phyloP scores from a whole-genome alignment of 2,113 vertebrate species.

The Entomyzon cyanotis region DNA sequence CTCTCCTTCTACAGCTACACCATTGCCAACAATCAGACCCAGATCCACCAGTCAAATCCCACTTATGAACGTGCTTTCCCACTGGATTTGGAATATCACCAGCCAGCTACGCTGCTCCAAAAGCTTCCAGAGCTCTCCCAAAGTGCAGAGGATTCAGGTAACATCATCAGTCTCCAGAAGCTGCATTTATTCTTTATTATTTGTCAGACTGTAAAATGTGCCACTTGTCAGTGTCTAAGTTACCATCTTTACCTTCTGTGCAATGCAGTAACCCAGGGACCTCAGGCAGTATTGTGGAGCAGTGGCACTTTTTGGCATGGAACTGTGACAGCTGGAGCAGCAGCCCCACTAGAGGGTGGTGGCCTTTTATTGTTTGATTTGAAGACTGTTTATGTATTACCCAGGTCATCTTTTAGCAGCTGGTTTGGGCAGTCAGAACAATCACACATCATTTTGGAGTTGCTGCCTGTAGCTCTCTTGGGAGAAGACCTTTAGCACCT shows the following conservation, averaged over 20 bases:
- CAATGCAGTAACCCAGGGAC: background rate
- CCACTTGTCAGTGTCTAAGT: background rate
- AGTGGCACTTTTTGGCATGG: background rate
- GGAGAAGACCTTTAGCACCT: background rate
- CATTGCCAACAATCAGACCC: constrained; percentile 81
- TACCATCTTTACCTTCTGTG: background rate
- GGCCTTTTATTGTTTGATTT: background rate
- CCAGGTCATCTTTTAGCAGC: background rate
- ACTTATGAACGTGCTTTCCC: constrained; percentile 90
- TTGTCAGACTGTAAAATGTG: background rate
- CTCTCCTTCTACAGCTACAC: constrained; percentile 90
- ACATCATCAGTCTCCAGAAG: background rate
- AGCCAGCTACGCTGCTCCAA: constrained; percentile 80
- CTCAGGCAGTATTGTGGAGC: background rate
- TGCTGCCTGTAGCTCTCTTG: background rate
- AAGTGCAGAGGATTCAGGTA: constrained; percentile 89
- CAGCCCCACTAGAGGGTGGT: background rate
- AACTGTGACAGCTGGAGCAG: background rate
- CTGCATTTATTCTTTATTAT: accelerated
- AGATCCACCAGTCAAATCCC: constrained; percentile 81
- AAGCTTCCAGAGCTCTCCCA: constrained; percentile 88
- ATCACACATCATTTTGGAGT: accelerated
- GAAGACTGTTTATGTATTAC: background rate
- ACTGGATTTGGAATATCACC: constrained; percentile 87
- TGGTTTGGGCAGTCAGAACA: background rate